phyloP scores from a whole-genome alignment of 2,113 vertebrate genomes.

The Aegotheles bennettii region DNA sequence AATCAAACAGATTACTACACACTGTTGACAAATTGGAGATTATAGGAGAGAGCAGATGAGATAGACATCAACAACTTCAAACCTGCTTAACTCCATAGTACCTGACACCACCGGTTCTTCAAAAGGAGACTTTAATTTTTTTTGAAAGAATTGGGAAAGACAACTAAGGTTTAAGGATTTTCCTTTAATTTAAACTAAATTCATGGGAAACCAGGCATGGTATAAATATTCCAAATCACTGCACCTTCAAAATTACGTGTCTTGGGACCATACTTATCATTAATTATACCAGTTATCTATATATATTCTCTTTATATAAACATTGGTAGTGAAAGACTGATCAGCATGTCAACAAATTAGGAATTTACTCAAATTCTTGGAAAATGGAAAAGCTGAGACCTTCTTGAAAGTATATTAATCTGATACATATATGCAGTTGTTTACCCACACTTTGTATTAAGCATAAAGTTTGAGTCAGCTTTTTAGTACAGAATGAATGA shows the following conservation, averaged over 20 bases:
- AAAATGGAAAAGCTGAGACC: neutral
- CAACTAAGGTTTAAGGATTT: neutral
- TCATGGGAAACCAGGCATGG: neutral
- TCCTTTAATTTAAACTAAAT: neutral
- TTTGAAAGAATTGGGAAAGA: neutral
- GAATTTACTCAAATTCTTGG: neutral
- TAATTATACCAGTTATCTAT: neutral
- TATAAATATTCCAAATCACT: neutral
- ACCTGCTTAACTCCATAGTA: neutral
- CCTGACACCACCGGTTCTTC: neutral
- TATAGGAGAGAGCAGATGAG: constrained; percentile 37
- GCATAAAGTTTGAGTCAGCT: neutral
- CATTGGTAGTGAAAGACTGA: neutral
- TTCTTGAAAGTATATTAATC: neutral
- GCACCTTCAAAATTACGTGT: neutral
- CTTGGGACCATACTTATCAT: neutral
- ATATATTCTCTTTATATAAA: neutral
- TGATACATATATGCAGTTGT: neutral
- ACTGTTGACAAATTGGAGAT: constrained; percentile 8
- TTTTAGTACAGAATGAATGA: neutral
- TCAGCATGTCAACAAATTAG: neutral
- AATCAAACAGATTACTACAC: neutral
- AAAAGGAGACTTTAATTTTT: neutral
- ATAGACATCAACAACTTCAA: constrained; percentile 6
- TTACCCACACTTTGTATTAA: neutral